Base-by-base conservation (phyloP, 2,797 vertebrate genomes). In the Carduelis carduelis region DNA sequence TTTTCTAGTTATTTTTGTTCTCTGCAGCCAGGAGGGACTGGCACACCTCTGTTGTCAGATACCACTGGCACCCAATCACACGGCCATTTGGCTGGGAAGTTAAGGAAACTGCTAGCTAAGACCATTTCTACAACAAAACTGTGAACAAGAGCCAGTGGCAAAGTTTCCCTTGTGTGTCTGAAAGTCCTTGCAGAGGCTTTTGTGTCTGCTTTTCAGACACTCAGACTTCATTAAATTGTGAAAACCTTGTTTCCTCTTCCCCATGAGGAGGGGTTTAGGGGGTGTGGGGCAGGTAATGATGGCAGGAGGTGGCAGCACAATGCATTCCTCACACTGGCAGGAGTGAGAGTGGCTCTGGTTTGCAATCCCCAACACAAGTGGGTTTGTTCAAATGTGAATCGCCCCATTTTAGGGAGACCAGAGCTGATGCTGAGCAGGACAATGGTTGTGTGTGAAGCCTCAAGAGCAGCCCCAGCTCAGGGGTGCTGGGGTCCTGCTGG, bases 1-100 rank as follows among this genome's bases (percentile, higher is more conserved):
- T 86, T 75, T 82, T 92, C 46, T 32, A 75, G 79, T 63, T 88
- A 91, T 75, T 91, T 93, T 95, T 78, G 37, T 75, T 78, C 83
- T 88, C 83, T 2, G 30, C 76, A 93, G 85, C 65, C 72, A 90
- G 89, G 89, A 95, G 85, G 83, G 85, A 69, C 85, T 95, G 95
- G 72, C 87, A 95, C 84, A 86, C 92, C 84, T 95, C 69, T 74
- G 61, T 69, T 83, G 57, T 80, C 65, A 86, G 79, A 69, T 85
- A 65, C 46, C 60, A 34, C 37, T 71, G 71, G 72, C 76, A 75
- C n/a, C 35, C 5, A 22, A 65, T 95, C 79, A n/a, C 37, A 35
- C 0, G 2, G 44, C 63, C 1, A 2, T 22, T 14, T 9, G 24
- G 14, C 68, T 87, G 64, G 41, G 82, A 93, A 84, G 70, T 76